These are phyloP conservation scores for Stichopus horrens DNA, from an alignment of 53 echinoderm and acorn worm species.

Conservation along the genomic window DNA sequence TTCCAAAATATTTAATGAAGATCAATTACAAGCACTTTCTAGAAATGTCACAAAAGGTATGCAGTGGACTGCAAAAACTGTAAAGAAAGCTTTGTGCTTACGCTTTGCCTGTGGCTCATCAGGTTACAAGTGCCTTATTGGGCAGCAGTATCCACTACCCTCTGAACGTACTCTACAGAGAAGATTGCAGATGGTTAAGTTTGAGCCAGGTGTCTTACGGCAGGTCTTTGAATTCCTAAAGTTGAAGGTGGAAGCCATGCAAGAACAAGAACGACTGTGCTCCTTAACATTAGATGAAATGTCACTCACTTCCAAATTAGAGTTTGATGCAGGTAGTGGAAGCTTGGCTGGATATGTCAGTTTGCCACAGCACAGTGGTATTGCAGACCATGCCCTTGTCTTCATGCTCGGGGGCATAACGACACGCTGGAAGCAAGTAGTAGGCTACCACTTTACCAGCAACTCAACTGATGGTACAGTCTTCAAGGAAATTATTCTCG, in stretches of 20 bases:
- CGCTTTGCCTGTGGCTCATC: constrained; percentile 51
- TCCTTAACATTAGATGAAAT: constrained; percentile 72
- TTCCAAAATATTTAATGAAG: constrained; percentile 4
- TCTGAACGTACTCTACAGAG: constrained; percentile 50
- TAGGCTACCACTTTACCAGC: constrained; percentile 71
- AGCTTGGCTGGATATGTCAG: constrained; percentile 58
- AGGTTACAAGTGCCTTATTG: constrained; percentile 43
- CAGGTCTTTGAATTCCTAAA: constrained; percentile 59
- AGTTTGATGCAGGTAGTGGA: constrained; percentile 59
- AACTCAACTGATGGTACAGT: constrained; percentile 56
- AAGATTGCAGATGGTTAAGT: constrained; percentile 40
- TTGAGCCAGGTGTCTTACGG: constrained; percentile 48
- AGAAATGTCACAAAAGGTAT: constrained; percentile 2
- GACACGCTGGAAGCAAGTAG: constrained; percentile 68
- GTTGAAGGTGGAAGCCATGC: constrained; percentile 57
- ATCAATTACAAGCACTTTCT: background rate
- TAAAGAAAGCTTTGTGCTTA: constrained; percentile 47
- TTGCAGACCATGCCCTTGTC: constrained; percentile 66
- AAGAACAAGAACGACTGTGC: constrained; percentile 58
- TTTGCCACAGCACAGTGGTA: constrained; percentile 58
- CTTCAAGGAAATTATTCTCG: constrained; percentile 54
- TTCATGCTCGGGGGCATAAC: constrained; percentile 65
- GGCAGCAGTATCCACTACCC: constrained; percentile 45
- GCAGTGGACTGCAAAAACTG: constrained; percentile 20
- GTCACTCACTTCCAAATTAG: constrained; percentile 60